Evolutionary conservation across 2,888 invertebrate genomes (phyloP), one percentile per base, ranked within the genome.

Genomic region (Rhingia campestris): DNA sequence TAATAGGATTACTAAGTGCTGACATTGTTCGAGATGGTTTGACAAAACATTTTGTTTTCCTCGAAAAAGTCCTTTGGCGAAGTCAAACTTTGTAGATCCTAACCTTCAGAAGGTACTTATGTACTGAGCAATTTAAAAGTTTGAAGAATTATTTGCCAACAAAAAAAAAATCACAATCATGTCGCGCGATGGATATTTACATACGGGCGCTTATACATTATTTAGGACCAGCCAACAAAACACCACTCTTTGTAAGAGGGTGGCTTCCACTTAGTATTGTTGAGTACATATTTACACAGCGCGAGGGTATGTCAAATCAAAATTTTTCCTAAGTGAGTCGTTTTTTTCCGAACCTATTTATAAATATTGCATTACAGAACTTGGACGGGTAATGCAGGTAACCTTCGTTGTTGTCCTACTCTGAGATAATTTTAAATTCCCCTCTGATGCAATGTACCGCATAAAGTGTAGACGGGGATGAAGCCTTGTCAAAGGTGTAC

Each of bases 321-420:
- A 22, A 22, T 22, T 22, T 22, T 22, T 43, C 63, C 63, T 45
- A 58, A 75, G 53, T 63, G 58, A 63, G 54, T 9, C 30, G 30
- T 49, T 32, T 67, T n/a, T 59, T 66, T 63, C 56, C 64, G 22
- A 22, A 22, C 22, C 81, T 77, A 72, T 81, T 76, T 66, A 70
- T 77, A 54, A 70, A 72, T 66, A 67, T 61, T 81, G 81, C 77
- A 72, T 81, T 72, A 76, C 64, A 59, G 47, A 66, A 66, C 61
- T 56, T 6, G 53, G 41, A 47, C 9, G 39, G 37, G 22, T 59
- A 51, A 59, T 77, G 80, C 67, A 81, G 75, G 70, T 67, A 70
- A 61, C 14, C 45, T 59, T 12, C 37, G 53, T 37, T 54, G 45
- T 30, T 54, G 63, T 35, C 4, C 22, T 30, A 58, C 32, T 47